Evolutionary conservation across 23 tunicate species (phyloP), one percentile per base, ranked within the genome.

Genomic region (Ascidia mentula): DNA sequence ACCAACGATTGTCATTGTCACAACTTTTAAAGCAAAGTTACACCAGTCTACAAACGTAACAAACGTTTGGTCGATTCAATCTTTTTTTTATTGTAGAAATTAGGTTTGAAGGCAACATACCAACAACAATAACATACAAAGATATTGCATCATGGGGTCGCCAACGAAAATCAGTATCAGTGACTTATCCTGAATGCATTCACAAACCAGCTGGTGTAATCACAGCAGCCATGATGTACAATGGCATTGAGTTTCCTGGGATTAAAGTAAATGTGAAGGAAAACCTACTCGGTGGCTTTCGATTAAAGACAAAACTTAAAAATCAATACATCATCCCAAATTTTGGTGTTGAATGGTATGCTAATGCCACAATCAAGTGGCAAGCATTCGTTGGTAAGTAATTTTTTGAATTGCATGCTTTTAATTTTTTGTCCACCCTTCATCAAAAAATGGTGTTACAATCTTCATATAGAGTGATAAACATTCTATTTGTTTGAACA

Each of bases 311-410:
- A 26, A 53, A 53, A 28, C 65, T 53, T 3, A 53, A 53, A 53
- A 53, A 53, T 53, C 65, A 53, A 53, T 53, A 53, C 65, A 53
- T 53, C 65, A 53, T 53, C 13, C 12, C 65, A 53, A 53, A 53
- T 9, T 53, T 53, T 53, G 24, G 28, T 1, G 24, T 28, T 20
- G 65, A 53, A 26, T 53, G 65, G 65, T 20, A 53, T 20, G 24
- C 24, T 5, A 53, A 53, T 53, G 65, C 12, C 65, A 53, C 65
- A 53, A 53, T 53, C 24, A 53, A 53, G 24, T 53, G 65, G 65
- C 28, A 26, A 53, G 65, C 65, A 53, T 53, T 20, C 24, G 65
- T 53, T 20, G 65, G 65, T 53, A 53, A 53, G 65, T 53, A 5
- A 53, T 53, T 26, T 42, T 42, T 9, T 53, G 24, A 53, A 9